Evolutionary conservation across 2,888 invertebrate species (phyloP), one percentile per base, ranked within the genome.

Genomic region (Amiota communis): DNA sequence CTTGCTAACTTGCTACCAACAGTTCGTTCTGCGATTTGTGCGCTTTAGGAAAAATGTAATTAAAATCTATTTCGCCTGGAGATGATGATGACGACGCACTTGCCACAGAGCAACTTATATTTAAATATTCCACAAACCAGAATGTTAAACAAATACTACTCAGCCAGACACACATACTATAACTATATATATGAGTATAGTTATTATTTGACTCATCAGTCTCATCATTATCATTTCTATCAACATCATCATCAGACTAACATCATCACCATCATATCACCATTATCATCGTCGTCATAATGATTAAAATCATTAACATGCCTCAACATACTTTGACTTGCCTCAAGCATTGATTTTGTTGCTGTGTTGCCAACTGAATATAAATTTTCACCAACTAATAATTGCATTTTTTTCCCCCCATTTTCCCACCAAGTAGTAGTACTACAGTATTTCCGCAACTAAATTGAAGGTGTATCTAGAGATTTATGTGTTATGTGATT

Each of bases 31-130:
- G 63, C 59, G 20, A 36, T 53, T 53, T 53, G n/a, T 12, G n/a
- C 53, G 72, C 72, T 72, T 61, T 51, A 56, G 72, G 74, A 46
- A 72, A 72, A 74, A 65, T 72, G 78, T 76, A 78, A 78, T 78
- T 76, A 76, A 78, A 71, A 77, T 76, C 72, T 59, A 51, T 68
- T 64, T 64, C 46, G 47, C 36, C 17, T 47, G 46, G n/a, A 64
- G 64, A 11, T 46, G n/a, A 11, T 46, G n/a, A 53, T 53, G 53
- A 15, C 59, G 9, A 59, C 59, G 23, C 59, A 59, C 59, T 59
- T 59, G 59, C 20, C 59, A 59, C 17, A 59, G 17, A 12, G 1
- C 15, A 59, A 59, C 59, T 59, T 20, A 59, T 59, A 20, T 59
- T 59, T 59, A 59, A 20, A 20, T 20, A 59, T 59, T 59, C 20